Base-by-base conservation (phyloP, 1,140 invertebrate genomes). In the Zaprionus nigranus region DNA sequence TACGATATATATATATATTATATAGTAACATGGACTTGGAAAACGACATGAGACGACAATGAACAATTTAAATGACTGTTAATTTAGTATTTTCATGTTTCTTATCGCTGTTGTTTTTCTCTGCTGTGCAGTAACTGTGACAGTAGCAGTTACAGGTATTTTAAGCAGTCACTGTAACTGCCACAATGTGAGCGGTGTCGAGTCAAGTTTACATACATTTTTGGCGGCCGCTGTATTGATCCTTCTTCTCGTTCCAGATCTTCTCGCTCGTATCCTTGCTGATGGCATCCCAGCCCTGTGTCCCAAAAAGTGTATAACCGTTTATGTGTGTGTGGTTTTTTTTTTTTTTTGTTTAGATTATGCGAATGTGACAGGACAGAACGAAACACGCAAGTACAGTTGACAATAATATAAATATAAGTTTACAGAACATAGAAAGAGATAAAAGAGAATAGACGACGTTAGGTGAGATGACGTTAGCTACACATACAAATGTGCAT, bases 211-310 rank as follows among this genome's bases (percentile, higher is more conserved):
- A 92, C 96, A 95, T 96, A 98, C 97, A 94, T 95, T 97, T 97
- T 93, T 97, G 96, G 92, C 97, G 96, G 93, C 96, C 96, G 92
- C 96, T 95, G 94, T 97, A 98, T 93, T 97, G 96, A 83, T 96
- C 95, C 93, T 95, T 95, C 93, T 96, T 97, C 92, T 98, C 96
- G 81, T 96, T 94, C 97, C 97, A 98, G 86, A 94, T 94, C 94
- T 97, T 98, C 94, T 98, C 97, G 84, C 95, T 93, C 84, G 92
- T 93, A 93, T 98, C 97, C 94, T 98, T 98, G 93, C 94, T 95
- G 91, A 95, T 94, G 88, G 95, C 96, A 93, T 96, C 96, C 93
- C 96, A 95, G 93, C 97, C 97, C 97, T 98, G 67, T 73, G 30
- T 74, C 49, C 43, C 38, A 26, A 51, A 51, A 13, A 20, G 59